A percentile compares a stretch with the other conserved stretches of the same genome.
These are phyloP conservation scores for Diploptera punctata DNA, from an alignment of 2,888 invertebrate genomes.

Conservation along the genomic window DNA sequence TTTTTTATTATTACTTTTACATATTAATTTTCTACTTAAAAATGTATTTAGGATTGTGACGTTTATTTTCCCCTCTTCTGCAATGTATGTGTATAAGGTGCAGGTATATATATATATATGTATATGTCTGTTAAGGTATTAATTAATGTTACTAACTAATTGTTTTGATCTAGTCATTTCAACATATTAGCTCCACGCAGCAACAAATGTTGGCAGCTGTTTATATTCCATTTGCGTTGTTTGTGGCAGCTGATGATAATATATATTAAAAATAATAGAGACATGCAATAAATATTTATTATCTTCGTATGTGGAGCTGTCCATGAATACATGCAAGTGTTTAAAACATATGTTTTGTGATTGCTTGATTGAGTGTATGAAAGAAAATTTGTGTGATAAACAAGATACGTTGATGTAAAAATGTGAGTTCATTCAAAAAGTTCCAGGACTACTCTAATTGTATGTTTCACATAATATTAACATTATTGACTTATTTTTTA, in stretches of 20 bases:
- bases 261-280: neutral
- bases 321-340: neutral
- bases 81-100: conserved; percentile 15
- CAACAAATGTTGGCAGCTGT: conserved; percentile 8
- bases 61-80: conserved; percentile 3
- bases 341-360: too few relatives aligned
- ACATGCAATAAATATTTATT: conserved; percentile 23
- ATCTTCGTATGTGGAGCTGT: conserved; percentile 10
- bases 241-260: conserved; percentile 9
- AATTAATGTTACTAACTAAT: neutral
- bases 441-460: too few relatives aligned
- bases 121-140: conserved; percentile 18
- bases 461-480: too few relatives aligned
- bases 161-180: conserved; percentile 23
- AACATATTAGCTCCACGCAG: neutral
- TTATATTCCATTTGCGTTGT: conserved; percentile 18
- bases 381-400: too few relatives aligned
- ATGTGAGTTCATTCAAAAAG: too few relatives aligned
- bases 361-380: too few relatives aligned
- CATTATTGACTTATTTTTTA: too few relatives aligned
- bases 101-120: conserved; percentile 15
- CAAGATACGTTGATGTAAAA: too few relatives aligned
- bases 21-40: neutral
- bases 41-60: neutral
- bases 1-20: neutral